A percentile compares a stretch with the other conserved stretches of the same genome.
Conservation (phyloP, 2,797 vertebrate genomes). For the Cyprinodon diabolis region DNA sequence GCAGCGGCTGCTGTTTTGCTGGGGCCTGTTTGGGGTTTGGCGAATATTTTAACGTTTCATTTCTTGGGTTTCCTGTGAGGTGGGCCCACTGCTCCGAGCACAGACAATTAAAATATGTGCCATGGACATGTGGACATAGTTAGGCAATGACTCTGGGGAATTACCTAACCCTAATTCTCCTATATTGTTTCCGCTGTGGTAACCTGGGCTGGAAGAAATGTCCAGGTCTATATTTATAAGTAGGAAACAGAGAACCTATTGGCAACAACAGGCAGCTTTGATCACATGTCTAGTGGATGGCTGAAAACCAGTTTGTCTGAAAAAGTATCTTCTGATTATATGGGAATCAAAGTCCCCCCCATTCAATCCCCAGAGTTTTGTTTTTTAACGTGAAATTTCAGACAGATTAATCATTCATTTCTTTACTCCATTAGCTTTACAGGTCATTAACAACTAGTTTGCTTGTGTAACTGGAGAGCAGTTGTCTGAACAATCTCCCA, state of each 20-base stretch:
- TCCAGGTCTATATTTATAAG: slow-evolving; percentile 46
- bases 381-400: neutral
- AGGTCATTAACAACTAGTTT: neutral
- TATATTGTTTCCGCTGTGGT: slow-evolving; percentile 69
- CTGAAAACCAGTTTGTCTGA: slow-evolving; percentile 3
- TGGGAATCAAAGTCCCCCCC: neutral
- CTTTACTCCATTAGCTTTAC: neutral
- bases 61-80: slow-evolving; percentile 72
- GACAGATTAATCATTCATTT: too few relatives aligned
- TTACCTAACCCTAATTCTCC: slow-evolving; percentile 45
- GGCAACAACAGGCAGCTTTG: slow-evolving; percentile 20
- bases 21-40: slow-evolving; percentile 62
- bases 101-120: slow-evolving; percentile 62
- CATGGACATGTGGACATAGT: slow-evolving; percentile 59
- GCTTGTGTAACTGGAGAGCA: neutral
- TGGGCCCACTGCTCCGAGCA: slow-evolving; percentile 42
- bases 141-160: slow-evolving; percentile 49
- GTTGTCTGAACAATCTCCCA: neutral
- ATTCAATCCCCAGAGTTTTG: neutral
- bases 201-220: slow-evolving; percentile 44
- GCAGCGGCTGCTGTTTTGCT: slow-evolving; percentile 29
- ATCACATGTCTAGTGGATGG: slow-evolving; percentile 22
- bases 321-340: neutral
- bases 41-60: slow-evolving; percentile 61
- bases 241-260: slow-evolving; percentile 16